Evolutionary conservation across 2,888 invertebrate genomes (phyloP).

Genomic region (Hetaerina titia): DNA sequence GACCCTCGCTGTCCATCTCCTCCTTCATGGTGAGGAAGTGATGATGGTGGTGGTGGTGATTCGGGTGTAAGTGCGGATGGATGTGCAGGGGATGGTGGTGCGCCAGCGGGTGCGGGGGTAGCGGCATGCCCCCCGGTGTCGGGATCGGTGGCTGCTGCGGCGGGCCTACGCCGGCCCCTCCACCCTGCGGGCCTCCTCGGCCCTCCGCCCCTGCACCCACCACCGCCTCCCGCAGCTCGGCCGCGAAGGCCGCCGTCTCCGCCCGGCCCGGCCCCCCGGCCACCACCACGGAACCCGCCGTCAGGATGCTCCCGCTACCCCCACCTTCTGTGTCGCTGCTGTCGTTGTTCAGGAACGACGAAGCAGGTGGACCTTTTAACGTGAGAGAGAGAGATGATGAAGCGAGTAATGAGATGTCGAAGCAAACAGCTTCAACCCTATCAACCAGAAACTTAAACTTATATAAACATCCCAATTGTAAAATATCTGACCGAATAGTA

Average conservation of each 20-base stretch:
- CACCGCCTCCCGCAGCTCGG: constrained; percentile 43
- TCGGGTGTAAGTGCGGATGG: constrained; percentile 56
- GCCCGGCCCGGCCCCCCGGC: constrained; percentile 63
- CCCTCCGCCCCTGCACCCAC: constrained; percentile 36
- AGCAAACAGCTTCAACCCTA: not conserved
- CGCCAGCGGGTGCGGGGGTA: constrained; percentile 39
- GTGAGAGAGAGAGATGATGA: not conserved
- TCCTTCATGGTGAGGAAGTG: constrained; percentile 61
- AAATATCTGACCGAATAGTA: too few relatives aligned
- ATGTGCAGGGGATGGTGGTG: constrained; percentile 60
- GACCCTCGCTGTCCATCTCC: not conserved
- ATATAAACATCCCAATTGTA: too few relatives aligned
- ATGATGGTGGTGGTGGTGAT: constrained; percentile 59
- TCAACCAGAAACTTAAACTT: not conserved
- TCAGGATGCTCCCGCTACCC: constrained; percentile 73
- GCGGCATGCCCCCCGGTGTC: constrained; percentile 25
- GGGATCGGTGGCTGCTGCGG: constrained; percentile 33
- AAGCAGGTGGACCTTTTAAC: constrained; percentile 75
- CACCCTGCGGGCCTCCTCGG: constrained; percentile 2
- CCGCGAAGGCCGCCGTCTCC: constrained; percentile 47
- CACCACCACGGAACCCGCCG: constrained; percentile 72
- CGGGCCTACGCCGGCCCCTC: not conserved
- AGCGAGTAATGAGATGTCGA: too few relatives aligned
- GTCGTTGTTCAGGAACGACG: constrained; percentile 78
- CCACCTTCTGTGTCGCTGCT: constrained; percentile 78